Percentiles rank a stretch among this genome's conserved stretches.
phyloP scores from a whole-genome alignment of 2,888 invertebrate species.

The Synanthedon myopaeformis region DNA sequence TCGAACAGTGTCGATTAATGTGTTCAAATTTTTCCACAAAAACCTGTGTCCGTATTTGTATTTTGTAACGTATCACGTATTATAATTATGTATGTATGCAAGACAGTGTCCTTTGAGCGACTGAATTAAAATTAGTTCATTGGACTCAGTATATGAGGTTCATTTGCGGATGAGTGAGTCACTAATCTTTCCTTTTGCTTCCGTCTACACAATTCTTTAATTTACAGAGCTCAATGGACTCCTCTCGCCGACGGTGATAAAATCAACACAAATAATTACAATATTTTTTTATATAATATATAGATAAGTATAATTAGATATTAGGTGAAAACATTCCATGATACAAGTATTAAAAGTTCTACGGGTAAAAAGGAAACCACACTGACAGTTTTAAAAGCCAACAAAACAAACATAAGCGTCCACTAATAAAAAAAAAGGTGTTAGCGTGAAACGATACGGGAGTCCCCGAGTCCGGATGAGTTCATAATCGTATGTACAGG shows the following conservation, averaged over 20 bases:
- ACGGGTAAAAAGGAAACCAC: slow-evolving; percentile 53
- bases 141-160: too few species aligned
- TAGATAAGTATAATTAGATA: slow-evolving; percentile 5
- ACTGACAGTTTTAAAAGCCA: slow-evolving; percentile 64
- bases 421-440: slow-evolving; percentile 39
- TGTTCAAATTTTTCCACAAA: too few species aligned
- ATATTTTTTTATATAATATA: slow-evolving; percentile 15
- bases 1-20: too few species aligned
- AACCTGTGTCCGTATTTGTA: too few species aligned
- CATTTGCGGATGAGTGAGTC: too few species aligned
- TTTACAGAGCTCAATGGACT: slow-evolving; percentile 9
- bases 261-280: slow-evolving; percentile 14
- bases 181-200: too few species aligned
- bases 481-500: slow-evolving; percentile 16
- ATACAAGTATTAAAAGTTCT: slow-evolving; percentile 38
- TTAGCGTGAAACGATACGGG: slow-evolving; percentile 44
- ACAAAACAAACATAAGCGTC: slow-evolving; percentile 63
- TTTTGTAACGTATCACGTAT: too few species aligned
- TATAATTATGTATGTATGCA: too few species aligned
- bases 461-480: slow-evolving; percentile 23
- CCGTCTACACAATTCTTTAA: too few species aligned
- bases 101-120: too few species aligned
- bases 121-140: too few species aligned
- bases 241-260: slow-evolving; percentile 7
- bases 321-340: slow-evolving; percentile 55